phyloP scores from a whole-genome alignment of 2,888 invertebrate species.

The Leptopilina drosophilae region DNA sequence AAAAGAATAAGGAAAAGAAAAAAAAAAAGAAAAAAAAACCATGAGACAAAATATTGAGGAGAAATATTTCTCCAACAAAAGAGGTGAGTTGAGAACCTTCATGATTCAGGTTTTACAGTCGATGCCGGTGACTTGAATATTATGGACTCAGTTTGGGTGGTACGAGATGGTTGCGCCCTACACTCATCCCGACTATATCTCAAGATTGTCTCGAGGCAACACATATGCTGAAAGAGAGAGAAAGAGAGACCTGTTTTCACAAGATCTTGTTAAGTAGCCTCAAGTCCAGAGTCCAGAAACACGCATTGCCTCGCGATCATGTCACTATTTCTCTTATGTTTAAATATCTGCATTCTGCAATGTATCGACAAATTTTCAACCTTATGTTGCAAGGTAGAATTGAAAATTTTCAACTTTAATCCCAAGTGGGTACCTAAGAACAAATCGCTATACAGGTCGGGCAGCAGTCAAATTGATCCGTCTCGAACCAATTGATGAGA shows the following conservation, averaged over 20 bases:
- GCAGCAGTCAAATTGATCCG: no score
- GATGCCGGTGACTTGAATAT: constrained; percentile 11
- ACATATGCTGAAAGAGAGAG: not conserved
- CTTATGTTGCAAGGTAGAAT: no score
- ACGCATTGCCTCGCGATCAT: no score
- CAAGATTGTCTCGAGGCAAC: not conserved
- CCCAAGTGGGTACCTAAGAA: no score
- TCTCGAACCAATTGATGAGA: no score
- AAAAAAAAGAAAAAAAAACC: not conserved
- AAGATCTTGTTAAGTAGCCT: not conserved
- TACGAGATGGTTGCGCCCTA: constrained; percentile 13
- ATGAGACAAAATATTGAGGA: not conserved
- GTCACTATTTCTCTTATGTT: no score
- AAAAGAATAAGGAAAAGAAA: no score
- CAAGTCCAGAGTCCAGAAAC: not conserved
- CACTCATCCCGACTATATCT: not conserved
- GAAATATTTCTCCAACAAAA: not conserved
- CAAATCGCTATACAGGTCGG: no score
- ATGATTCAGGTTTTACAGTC: constrained; percentile 20
- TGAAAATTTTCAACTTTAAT: no score
- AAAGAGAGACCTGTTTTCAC: constrained; percentile 3
- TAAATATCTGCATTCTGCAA: no score
- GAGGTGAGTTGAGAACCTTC: constrained; percentile 17
- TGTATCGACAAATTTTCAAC: no score
- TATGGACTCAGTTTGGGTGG: constrained; percentile 10